phyloP scores from a whole-genome alignment of 2,113 vertebrate genomes.

The Ahaetulla prasina region DNA sequence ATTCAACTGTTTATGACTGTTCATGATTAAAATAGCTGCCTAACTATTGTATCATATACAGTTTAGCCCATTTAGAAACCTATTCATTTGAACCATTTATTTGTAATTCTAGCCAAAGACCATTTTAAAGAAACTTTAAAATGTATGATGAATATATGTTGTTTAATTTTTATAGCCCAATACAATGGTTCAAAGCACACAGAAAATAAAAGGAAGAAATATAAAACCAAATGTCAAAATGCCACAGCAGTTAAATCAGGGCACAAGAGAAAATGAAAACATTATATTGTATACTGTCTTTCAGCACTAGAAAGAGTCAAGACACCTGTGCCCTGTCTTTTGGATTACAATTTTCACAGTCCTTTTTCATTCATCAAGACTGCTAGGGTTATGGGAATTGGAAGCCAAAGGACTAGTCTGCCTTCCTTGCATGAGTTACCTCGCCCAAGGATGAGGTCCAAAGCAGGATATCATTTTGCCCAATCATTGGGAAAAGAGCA shows the following conservation, averaged over 20 bases:
- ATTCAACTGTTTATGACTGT: not conserved
- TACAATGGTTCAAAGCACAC: not conserved
- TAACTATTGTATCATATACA: not conserved
- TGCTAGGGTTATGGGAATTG: not conserved
- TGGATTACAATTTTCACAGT: not conserved
- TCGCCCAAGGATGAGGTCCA: no score
- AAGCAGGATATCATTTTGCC: no score
- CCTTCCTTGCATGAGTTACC: not conserved
- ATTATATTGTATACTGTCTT: not conserved
- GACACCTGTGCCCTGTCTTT: not conserved
- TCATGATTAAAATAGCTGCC: not conserved
- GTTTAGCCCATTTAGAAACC: not conserved
- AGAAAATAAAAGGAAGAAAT: not conserved
- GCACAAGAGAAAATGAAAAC: not conserved
- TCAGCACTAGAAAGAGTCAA: not conserved
- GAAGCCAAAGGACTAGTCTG: not conserved
- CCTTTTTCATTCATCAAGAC: not conserved
- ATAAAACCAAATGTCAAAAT: not conserved
- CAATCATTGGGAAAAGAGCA: no score
- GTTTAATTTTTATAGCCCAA: not conserved
- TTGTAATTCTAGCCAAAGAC: not conserved
- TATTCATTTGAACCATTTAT: not conserved
- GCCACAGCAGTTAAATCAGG: not conserved
- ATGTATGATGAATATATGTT: not conserved
- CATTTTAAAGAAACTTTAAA: not conserved